A percentile compares a stretch with the other conserved stretches of the same genome.
These are phyloP conservation scores for Agrypnus murinus DNA, from an alignment of 2,888 invertebrate species.

Conservation along the genomic window DNA sequence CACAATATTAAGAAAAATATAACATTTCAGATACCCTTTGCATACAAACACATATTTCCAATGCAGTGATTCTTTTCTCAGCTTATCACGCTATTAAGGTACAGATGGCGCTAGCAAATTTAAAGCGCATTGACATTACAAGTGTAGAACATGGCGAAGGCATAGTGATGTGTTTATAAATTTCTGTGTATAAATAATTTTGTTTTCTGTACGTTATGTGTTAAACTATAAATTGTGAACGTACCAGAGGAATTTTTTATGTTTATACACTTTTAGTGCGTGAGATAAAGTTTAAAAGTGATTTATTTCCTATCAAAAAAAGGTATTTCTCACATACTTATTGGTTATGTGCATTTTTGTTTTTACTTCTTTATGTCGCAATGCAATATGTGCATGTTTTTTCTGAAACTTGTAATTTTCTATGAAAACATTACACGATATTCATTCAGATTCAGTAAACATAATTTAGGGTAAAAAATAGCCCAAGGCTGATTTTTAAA, in stretches of 20 bases:
- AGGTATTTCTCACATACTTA: constrained; percentile 57
- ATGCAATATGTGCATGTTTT: constrained; percentile 6
- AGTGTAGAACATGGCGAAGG: constrained; percentile 42
- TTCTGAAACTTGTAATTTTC: background rate
- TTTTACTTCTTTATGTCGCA: constrained; percentile 51
- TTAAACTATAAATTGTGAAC: constrained; percentile 40
- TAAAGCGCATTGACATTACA: constrained; percentile 41
- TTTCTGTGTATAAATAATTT: constrained; percentile 45
- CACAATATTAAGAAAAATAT: too few species aligned
- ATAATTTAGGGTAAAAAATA: background rate
- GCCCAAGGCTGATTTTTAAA: background rate
- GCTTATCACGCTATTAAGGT: constrained; percentile 19
- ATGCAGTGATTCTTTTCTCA: constrained; percentile 1
- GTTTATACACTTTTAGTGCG: constrained; percentile 28
- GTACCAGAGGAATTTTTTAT: constrained; percentile 43
- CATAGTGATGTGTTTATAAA: constrained; percentile 38
- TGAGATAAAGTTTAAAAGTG: constrained; percentile 4
- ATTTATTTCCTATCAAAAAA: constrained; percentile 35
- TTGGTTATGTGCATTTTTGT: constrained; percentile 60
- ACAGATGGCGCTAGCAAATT: constrained; percentile 29
- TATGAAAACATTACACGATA: background rate
- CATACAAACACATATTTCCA: too few species aligned
- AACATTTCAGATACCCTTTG: too few species aligned
- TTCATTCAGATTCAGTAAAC: background rate
- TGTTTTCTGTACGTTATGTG: constrained; percentile 49